A percentile compares a stretch with the other conserved stretches of the same genome.
These are phyloP conservation scores for Glossophaga mutica DNA, from an alignment of 2,797 vertebrate genomes.

Conservation along the genomic window DNA sequence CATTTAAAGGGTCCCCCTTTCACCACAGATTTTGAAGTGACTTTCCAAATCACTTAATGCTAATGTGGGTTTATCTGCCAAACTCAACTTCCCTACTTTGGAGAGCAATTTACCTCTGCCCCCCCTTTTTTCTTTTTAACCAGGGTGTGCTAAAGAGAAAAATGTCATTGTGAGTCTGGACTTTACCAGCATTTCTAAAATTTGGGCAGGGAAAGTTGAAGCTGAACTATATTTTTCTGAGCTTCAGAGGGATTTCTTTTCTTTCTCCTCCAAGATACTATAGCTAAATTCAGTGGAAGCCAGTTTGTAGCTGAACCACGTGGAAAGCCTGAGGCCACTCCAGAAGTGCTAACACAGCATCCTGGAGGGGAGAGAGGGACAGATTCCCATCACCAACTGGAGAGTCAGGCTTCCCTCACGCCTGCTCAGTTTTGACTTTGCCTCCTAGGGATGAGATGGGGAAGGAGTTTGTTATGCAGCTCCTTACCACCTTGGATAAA, in stretches of 20 bases:
- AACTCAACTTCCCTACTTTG: not conserved
- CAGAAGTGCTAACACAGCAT: not conserved
- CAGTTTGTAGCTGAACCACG: not conserved
- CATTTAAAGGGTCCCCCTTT: not conserved
- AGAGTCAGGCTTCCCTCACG: not conserved
- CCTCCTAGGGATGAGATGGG: not conserved
- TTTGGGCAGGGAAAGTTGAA: not conserved
- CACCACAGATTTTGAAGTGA: not conserved
- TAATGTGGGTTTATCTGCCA: not conserved
- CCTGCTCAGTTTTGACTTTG: not conserved
- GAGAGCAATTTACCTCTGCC: not conserved
- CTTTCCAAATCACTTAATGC: not conserved
- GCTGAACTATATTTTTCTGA: not conserved
- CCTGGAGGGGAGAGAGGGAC: not conserved
- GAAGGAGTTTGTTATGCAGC: not conserved
- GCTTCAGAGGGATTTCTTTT: not conserved
- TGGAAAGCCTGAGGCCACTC: not conserved
- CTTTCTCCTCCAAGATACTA: not conserved
- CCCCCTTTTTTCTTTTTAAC: not conserved
- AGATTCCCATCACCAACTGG: not conserved
- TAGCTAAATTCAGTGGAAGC: not conserved
- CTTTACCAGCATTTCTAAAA: conserved; percentile 27
- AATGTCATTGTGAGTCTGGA: not conserved
- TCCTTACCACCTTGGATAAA: not conserved
- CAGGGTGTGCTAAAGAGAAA: not conserved